Percentiles rank a stretch among this genome's conserved stretches.
Conservation (phyloP, 2,888 invertebrate genomes). For the Saturnia japonica region DNA sequence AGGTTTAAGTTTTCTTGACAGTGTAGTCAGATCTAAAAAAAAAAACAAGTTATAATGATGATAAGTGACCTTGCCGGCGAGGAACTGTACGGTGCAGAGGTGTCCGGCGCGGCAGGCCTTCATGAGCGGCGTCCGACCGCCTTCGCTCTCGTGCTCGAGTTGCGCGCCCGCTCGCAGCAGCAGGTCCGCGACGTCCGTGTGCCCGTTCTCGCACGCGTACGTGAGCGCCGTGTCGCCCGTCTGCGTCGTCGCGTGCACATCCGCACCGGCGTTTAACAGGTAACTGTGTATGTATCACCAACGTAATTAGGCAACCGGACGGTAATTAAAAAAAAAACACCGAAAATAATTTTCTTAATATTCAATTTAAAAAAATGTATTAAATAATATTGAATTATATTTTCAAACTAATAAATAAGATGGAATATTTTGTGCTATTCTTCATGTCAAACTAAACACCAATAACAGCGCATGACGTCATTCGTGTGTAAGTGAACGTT, state of each 20-base stretch:
- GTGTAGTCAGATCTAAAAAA: too few species aligned
- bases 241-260: slow-evolving; percentile 96
- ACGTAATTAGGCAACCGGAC: too few species aligned
- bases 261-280: slow-evolving; percentile 91
- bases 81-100: slow-evolving; percentile 96
- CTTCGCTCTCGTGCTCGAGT: slow-evolving; percentile 97
- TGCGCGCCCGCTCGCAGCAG: slow-evolving; percentile 95
- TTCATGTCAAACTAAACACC: too few species aligned
- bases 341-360: too few species aligned
- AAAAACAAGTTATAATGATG: neutral
- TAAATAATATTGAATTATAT: too few species aligned
- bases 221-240: slow-evolving; percentile 98
- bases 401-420: too few species aligned
- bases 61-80: slow-evolving; percentile 87
- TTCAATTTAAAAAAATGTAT: too few species aligned
- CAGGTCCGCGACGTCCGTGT: slow-evolving; percentile 97
- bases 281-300: slow-evolving; percentile 66
- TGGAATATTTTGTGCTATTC: too few species aligned
- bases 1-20: too few species aligned
- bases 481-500: too few species aligned
- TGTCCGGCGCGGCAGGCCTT: slow-evolving; percentile 99
- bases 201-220: slow-evolving; percentile 99
- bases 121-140: slow-evolving; percentile 98
- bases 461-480: too few species aligned
- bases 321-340: too few species aligned